These are phyloP conservation scores for Bellardia pandia DNA, from an alignment of 2,888 invertebrate genomes.

Conservation along the genomic window DNA sequence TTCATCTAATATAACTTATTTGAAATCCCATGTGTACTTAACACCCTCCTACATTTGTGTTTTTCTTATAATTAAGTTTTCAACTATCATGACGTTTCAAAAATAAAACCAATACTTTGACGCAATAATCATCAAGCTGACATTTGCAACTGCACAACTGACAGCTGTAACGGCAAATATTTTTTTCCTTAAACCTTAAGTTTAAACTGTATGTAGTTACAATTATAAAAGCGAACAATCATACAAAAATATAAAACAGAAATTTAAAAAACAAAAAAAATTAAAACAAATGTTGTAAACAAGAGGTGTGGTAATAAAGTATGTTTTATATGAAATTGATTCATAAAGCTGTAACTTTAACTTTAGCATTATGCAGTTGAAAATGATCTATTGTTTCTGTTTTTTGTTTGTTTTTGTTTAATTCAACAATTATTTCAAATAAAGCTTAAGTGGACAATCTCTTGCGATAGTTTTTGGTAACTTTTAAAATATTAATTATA, in stretches of 20 bases:
- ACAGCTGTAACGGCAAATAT: conserved; percentile 76
- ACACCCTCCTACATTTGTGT: not conserved
- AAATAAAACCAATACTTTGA: conserved; percentile 76
- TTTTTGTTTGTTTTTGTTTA: not conserved
- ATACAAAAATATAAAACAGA: not conserved
- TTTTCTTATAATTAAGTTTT: conserved; percentile 36
- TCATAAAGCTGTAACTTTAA: conserved; percentile 47
- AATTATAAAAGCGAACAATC: not conserved
- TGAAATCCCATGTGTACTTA: not conserved
- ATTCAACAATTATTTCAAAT: conserved; percentile 4
- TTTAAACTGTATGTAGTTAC: conserved; percentile 26
- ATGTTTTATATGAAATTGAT: conserved; percentile 27
- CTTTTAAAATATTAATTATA: no score
- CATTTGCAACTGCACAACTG: conserved; percentile 81
- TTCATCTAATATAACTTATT: not conserved
- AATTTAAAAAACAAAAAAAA: not conserved
- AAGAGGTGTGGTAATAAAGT: conserved; percentile 58
- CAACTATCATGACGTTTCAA: conserved; percentile 70
- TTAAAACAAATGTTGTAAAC: conserved; percentile 46
- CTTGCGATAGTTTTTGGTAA: no score
- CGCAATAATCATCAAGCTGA: conserved; percentile 82
- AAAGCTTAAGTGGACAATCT: not conserved
- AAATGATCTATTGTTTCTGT: conserved; percentile 57
- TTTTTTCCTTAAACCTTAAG: not conserved
- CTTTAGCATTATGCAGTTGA: conserved; percentile 11